Conservation (phyloP, 1,140 invertebrate species). For the Hyles euphorbiae region DNA sequence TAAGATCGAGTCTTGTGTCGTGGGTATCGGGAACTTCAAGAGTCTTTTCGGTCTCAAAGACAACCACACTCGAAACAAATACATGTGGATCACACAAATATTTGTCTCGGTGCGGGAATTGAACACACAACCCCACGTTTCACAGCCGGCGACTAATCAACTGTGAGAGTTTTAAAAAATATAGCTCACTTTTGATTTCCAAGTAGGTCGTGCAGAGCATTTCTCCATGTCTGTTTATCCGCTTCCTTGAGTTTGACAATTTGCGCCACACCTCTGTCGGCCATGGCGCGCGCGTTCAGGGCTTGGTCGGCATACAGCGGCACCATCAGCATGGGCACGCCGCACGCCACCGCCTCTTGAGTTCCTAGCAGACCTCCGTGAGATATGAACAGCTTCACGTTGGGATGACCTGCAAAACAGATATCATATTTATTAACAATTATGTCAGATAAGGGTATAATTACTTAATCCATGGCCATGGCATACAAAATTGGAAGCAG, state of each 20-base stretch:
- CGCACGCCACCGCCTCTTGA: slow-evolving; percentile 76
- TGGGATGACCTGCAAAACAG: slow-evolving; percentile 64
- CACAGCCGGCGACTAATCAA: too few relatives aligned
- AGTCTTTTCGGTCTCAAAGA: too few relatives aligned
- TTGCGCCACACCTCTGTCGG: slow-evolving; percentile 55
- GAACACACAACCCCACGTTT: too few relatives aligned
- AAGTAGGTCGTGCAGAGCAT: slow-evolving; percentile 56
- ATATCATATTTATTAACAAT: too few relatives aligned
- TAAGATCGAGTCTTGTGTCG: too few relatives aligned
- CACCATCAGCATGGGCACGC: slow-evolving; percentile 75
- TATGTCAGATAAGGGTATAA: too few relatives aligned
- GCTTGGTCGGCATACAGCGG: slow-evolving; percentile 81
- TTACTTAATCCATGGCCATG: neutral
- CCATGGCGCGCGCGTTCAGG: slow-evolving; percentile 64
- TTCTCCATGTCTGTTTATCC: slow-evolving; percentile 45
- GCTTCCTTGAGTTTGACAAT: slow-evolving; percentile 49
- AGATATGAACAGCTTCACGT: slow-evolving; percentile 75
- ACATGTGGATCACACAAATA: too few relatives aligned
- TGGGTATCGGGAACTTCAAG: too few relatives aligned
- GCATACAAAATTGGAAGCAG: too few relatives aligned
- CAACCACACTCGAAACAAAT: too few relatives aligned
- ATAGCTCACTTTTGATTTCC: slow-evolving; percentile 57
- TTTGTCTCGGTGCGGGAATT: too few relatives aligned
- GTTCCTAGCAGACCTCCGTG: slow-evolving; percentile 78
- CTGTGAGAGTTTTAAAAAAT: neutral